Percentiles rank a stretch among this genome's conserved stretches.
Evolutionary conservation across 2,113 vertebrate species (phyloP).

Genomic region (Hydropotes inermis): DNA sequence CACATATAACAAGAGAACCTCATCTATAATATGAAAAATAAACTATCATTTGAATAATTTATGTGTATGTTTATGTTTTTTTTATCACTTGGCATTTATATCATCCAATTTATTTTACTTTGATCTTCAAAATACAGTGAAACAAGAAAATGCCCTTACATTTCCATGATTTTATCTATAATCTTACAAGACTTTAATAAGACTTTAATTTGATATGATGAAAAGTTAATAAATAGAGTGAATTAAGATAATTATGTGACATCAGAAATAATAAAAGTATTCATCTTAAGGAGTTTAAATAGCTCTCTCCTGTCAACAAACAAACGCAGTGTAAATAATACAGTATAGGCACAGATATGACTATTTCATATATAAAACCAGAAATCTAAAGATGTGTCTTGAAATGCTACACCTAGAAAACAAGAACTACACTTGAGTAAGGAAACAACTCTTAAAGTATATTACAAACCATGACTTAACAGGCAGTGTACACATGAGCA

Average conservation of each 20-base stretch:
- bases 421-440: background rate
- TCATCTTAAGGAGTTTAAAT: background rate
- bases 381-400: background rate
- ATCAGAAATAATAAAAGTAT: background rate
- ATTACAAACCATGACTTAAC: background rate
- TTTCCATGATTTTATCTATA: background rate
- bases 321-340: background rate
- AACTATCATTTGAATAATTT: background rate
- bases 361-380: background rate
- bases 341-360: background rate
- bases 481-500: background rate
- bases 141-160: background rate
- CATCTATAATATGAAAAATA: background rate
- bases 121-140: background rate
- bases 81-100: background rate
- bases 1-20: background rate
- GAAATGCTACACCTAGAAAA: background rate
- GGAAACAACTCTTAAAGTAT: background rate
- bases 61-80: background rate
- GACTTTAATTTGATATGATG: background rate
- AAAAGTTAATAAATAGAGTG: background rate
- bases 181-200: background rate
- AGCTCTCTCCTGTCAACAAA: background rate
- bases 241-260: background rate
- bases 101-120: background rate